These are phyloP conservation scores for Pitta sordida DNA, from an alignment of 2,113 vertebrate genomes.

Conservation along the genomic window DNA sequence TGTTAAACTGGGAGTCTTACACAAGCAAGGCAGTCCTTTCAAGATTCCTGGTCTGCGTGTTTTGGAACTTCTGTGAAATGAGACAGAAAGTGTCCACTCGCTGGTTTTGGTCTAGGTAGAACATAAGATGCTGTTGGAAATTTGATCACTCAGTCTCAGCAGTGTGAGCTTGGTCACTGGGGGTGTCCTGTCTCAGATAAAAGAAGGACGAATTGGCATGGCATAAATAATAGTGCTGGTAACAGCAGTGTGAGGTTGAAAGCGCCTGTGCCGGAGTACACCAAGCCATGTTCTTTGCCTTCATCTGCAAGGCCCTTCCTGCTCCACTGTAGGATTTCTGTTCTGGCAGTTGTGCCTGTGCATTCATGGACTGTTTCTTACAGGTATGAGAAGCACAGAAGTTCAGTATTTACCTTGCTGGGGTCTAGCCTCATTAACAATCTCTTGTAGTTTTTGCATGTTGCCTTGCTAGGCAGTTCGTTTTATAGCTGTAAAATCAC, in stretches of 20 bases:
- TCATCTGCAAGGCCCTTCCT: neutral
- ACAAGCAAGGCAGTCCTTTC: neutral
- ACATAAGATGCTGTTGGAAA: neutral
- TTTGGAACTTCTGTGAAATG: neutral
- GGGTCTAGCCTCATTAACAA: neutral
- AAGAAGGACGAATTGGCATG: neutral
- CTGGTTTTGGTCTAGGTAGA: neutral
- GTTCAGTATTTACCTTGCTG: neutral
- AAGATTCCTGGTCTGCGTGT: neutral
- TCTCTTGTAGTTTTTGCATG: neutral
- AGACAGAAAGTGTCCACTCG: neutral
- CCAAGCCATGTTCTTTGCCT: fast-evolving
- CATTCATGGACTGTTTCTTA: neutral
- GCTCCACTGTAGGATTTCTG: neutral
- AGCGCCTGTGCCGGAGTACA: fast-evolving
- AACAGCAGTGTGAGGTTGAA: neutral
- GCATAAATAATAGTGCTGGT: fast-evolving
- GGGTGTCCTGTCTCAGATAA: neutral
- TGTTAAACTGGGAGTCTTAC: neutral
- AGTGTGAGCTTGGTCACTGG: fast-evolving
- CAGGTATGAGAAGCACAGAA: neutral
- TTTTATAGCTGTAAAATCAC: neutral
- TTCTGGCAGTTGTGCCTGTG: neutral
- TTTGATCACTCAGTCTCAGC: neutral
- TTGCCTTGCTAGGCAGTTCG: neutral